Base-by-base conservation (phyloP, 2,797 vertebrate genomes). In the Sebastes variabilis region DNA sequence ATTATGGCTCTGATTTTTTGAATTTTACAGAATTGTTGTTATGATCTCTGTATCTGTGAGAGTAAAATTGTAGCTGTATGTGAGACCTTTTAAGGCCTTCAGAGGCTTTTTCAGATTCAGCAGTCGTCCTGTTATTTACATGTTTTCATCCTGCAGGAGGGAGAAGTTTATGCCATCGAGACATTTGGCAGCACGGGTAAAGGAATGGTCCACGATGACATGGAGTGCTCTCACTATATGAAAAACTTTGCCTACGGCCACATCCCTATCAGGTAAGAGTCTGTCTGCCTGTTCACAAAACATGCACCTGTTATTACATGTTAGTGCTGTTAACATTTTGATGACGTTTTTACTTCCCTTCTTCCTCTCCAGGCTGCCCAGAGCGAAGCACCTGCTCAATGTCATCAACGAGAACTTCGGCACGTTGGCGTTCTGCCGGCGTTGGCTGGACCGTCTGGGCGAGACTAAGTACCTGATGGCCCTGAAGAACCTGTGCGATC, bases 201-300 rank as follows among this genome's bases (percentile, higher is more conserved):
- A 94, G 99, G 98, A 0, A 96, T 99, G 82, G 99, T 99, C 69
- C 98, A 99, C 24, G 99, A 99, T 56, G 98, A 99, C 89, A 99
- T 99, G 99, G 99, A 99, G 88, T 99, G 98, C 89, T 99, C 99
- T 20, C 99, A 99, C 93, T 99, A 99, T 72, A 99, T 99, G 99
- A 99, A 99, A 92, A 99, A 99, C 95, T 99, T 99, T 54, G 99
- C 99, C 77, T 96, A 99, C 32, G 98, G 99, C 77, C 99, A 99
- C 22, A 98, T 99, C 79, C 98, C 98, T 76, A 99, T 99, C 95
- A 98, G 99, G 99, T 99, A 84, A 94, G 38, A 13, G n/a, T 18
- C 12, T 1, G 2, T 71, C 13, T 58, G 5, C 2, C 10, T 66
- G 1, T 5, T 30, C 22, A 24, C 34, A 30, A 22, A 34, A 46